A percentile compares a stretch with the other conserved stretches of the same genome.
Evolutionary conservation across 2,888 invertebrate genomes (phyloP).

Genomic region (Biston stratarius): DNA sequence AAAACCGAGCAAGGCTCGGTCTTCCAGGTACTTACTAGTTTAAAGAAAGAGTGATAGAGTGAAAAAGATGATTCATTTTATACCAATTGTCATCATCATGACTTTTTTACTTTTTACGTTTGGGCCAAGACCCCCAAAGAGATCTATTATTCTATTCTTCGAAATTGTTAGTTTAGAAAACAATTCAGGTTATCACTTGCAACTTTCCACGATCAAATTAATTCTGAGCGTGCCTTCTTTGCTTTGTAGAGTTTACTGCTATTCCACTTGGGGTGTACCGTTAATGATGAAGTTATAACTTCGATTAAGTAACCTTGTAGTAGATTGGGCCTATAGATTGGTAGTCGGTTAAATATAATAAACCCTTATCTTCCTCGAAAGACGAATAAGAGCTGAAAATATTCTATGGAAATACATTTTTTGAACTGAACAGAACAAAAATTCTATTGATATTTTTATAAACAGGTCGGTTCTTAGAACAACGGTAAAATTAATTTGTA

Average conservation of each 20-base stretch:
- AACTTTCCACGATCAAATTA: slow-evolving; percentile 55
- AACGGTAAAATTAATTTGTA: too few relatives aligned
- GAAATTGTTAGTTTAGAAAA: slow-evolving; percentile 13
- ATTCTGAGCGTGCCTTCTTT: slow-evolving; percentile 48
- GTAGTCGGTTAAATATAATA: not conserved
- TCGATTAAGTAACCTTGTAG: not conserved
- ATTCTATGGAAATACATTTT: too few relatives aligned
- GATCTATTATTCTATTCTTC: not conserved
- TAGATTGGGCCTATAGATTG: not conserved
- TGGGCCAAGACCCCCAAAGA: not conserved
- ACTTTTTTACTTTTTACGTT: not conserved
- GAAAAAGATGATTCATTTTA: too few relatives aligned
- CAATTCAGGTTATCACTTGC: slow-evolving; percentile 45
- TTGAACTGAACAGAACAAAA: too few relatives aligned
- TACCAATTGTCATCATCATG: too few relatives aligned
- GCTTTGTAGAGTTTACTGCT: slow-evolving; percentile 45
- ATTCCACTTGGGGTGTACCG: slow-evolving; percentile 24
- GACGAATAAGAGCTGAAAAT: too few relatives aligned
- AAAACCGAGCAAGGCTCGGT: too few relatives aligned
- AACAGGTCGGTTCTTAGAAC: too few relatives aligned
- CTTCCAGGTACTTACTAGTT: too few relatives aligned
- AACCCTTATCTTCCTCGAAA: not conserved
- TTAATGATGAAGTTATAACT: slow-evolving; percentile 10
- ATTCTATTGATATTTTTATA: too few relatives aligned
- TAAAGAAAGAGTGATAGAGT: too few relatives aligned